Evolutionary conservation across 2,113 vertebrate species (phyloP).

Genomic region (Oenanthe oenanthe): DNA sequence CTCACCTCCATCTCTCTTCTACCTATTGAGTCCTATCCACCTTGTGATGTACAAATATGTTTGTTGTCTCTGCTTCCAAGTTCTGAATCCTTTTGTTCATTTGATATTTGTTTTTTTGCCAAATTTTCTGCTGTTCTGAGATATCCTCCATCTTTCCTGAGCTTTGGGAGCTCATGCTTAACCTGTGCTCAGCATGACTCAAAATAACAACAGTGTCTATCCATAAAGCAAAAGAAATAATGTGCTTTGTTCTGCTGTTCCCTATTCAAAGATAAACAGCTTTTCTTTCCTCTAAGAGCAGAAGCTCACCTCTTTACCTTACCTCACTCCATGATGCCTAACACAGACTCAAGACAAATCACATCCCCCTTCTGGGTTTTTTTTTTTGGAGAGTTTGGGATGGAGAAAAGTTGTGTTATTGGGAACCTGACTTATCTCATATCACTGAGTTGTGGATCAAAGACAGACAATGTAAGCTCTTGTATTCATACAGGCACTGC

Average conservation of each 20-base stretch:
- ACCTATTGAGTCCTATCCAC: not conserved
- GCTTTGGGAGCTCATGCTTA: not conserved
- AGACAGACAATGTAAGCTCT: rapidly evolving
- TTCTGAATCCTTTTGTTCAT: not conserved
- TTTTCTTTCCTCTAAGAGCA: slow-evolving; percentile 13
- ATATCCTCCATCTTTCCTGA: not conserved
- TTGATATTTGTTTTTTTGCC: not conserved
- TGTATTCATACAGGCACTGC: not conserved
- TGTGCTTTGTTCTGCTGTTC: slow-evolving; percentile 5
- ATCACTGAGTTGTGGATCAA: not conserved
- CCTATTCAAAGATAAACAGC: not conserved
- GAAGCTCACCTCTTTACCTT: not conserved
- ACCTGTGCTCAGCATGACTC: not conserved
- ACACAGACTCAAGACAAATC: no score
- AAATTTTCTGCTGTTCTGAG: not conserved
- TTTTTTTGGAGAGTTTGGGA: no score
- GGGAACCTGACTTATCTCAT: not conserved
- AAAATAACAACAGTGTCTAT: not conserved
- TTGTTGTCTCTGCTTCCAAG: not conserved
- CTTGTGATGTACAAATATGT: not conserved
- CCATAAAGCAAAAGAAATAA: slow-evolving; percentile 2
- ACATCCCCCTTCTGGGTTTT: no score
- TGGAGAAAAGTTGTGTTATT: not conserved
- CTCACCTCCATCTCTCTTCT: not conserved
- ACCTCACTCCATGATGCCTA: no score